phyloP scores from a whole-genome alignment of 2,113 vertebrate species.

The Abramis brama region DNA sequence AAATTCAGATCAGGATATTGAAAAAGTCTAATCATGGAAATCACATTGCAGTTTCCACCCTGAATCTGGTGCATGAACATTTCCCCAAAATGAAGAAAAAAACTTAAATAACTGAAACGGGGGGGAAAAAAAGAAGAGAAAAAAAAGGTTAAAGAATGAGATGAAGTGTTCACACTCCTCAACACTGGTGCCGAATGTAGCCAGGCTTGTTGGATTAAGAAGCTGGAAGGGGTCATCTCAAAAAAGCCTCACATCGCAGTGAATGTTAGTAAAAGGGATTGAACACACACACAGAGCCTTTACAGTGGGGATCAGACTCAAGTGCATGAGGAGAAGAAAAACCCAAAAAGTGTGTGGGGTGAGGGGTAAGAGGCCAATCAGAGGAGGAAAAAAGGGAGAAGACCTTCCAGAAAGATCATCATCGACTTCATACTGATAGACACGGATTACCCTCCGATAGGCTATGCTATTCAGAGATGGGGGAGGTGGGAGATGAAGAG shows the following conservation, averaged over 20 bases:
- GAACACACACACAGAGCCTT: conserved; percentile 59
- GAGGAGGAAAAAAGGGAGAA: conserved; percentile 58
- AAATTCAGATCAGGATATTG: conserved; percentile 33
- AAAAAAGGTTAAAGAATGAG: conserved; percentile 11
- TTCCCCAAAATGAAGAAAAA: neutral
- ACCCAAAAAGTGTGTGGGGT: conserved; percentile 66
- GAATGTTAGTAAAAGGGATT: conserved; percentile 78
- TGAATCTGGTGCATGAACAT: conserved; percentile 53
- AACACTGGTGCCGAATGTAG: conserved; percentile 49
- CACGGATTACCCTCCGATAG: conserved; percentile 94
- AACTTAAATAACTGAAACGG: neutral
- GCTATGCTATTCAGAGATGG: conserved; percentile 92
- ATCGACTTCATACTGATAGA: conserved; percentile 98
- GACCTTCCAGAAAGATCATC: conserved; percentile 98
- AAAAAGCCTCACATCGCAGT: conserved; percentile 64
- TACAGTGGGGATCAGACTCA: conserved; percentile 61
- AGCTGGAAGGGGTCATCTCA: conserved; percentile 38
- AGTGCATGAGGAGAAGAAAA: conserved; percentile 74
- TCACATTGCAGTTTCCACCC: conserved; percentile 65
- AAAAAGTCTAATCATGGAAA: conserved; percentile 26
- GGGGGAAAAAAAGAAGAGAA: neutral
- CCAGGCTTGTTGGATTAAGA: conserved; percentile 55
- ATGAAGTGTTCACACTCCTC: conserved; percentile 46
- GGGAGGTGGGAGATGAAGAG: conserved; percentile 61
- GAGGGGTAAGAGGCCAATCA: conserved; percentile 48